phyloP scores from a whole-genome alignment of 2,888 invertebrate genomes.

The Imbricaverruca yamaguchii region DNA sequence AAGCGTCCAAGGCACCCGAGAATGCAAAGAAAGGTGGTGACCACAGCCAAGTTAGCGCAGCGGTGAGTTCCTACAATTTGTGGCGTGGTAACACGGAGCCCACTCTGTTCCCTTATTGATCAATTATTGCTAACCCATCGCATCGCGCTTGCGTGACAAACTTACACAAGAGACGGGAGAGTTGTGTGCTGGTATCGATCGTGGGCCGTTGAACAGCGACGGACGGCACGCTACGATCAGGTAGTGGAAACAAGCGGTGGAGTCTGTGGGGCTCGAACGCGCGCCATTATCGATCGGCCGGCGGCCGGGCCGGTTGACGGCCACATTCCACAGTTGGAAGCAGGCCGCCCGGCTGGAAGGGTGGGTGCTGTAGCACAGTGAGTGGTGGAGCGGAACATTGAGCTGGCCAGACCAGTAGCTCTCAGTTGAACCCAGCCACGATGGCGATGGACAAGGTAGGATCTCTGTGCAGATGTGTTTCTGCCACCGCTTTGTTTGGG shows the following conservation, averaged over 20 bases:
- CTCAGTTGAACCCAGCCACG: background rate
- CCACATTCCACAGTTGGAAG: background rate
- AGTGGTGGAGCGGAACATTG: too few species aligned
- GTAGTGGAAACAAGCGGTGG: background rate
- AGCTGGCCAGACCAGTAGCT: too few species aligned
- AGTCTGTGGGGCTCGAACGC: background rate
- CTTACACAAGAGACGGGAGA: too few species aligned
- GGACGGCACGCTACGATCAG: too few species aligned
- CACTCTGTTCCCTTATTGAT: too few species aligned
- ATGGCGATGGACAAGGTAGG: conserved; percentile 11
- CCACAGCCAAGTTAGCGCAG: background rate
- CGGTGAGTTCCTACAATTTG: background rate
- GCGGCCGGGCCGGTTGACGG: background rate
- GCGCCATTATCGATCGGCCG: conserved; percentile 2
- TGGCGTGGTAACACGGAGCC: background rate
- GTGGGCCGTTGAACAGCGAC: too few species aligned
- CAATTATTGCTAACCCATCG: too few species aligned
- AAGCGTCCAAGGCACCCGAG: background rate
- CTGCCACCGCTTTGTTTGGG: too few species aligned
- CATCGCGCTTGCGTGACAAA: too few species aligned
- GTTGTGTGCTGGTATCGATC: too few species aligned
- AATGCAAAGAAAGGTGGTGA: background rate
- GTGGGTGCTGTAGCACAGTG: background rate
- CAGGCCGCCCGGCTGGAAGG: background rate
- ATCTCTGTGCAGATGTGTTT: too few species aligned